A percentile compares a stretch with the other conserved stretches of the same genome.
These are phyloP conservation scores for Apocrypta bakeri DNA, from an alignment of 1,140 invertebrate genomes.

Conservation along the genomic window DNA sequence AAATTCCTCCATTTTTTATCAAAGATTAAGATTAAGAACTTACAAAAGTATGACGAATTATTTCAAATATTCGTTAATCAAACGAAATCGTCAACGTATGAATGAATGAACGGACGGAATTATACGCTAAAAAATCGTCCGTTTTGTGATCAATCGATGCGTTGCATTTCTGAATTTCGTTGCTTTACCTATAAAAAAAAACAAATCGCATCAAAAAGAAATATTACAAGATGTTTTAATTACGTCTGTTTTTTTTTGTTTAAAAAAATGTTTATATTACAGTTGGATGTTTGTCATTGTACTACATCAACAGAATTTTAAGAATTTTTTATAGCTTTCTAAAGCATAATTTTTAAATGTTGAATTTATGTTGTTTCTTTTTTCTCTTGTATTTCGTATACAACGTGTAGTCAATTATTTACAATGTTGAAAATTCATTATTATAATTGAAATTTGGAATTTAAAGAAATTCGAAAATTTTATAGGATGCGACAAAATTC, in stretches of 20 bases:
- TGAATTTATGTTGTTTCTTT: slow-evolving; percentile 29
- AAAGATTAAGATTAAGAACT: slow-evolving; percentile 11
- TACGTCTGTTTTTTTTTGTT: slow-evolving; percentile 36
- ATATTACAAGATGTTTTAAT: slow-evolving; percentile 16
- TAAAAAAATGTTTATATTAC: slow-evolving; percentile 35
- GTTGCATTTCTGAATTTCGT: slow-evolving; percentile 33
- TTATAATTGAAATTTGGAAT: slow-evolving; percentile 20
- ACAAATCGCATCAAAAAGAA: neutral
- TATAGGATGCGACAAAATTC: neutral
- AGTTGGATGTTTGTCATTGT: neutral
- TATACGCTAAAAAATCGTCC: slow-evolving; percentile 28
- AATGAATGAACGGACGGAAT: slow-evolving; percentile 15
- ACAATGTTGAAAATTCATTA: slow-evolving; percentile 33
- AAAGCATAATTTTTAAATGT: slow-evolving; percentile 18
- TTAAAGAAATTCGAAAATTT: slow-evolving; percentile 16
- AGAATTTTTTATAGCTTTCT: slow-evolving; percentile 19
- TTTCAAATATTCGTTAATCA: slow-evolving; percentile 37
- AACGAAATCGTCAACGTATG: slow-evolving; percentile 26
- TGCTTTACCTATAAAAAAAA: slow-evolving; percentile 26
- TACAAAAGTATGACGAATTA: slow-evolving; percentile 26
- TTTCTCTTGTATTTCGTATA: slow-evolving; percentile 21
- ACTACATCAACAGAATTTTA: neutral
- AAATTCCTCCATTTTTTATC: slow-evolving; percentile 29
- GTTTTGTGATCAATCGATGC: slow-evolving; percentile 52
- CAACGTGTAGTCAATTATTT: slow-evolving; percentile 44